phyloP scores from a whole-genome alignment of 2,797 vertebrate genomes.

The Pangasius djambal region DNA sequence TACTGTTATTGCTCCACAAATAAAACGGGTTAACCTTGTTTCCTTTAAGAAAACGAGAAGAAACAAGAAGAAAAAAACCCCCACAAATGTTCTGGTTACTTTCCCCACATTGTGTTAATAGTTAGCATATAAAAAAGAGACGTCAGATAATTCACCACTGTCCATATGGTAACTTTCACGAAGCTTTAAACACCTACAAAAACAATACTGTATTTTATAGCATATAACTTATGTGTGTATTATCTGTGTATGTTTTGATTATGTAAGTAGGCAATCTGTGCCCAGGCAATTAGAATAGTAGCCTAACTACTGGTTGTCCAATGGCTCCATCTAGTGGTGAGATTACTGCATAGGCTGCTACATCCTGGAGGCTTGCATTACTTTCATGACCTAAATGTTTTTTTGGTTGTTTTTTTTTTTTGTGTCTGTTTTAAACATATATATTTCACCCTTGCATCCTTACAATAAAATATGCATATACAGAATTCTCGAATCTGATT shows the following conservation, averaged over 20 bases:
- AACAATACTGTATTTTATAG: neutral
- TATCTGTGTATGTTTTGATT: neutral
- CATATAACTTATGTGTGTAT: neutral
- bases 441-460: neutral
- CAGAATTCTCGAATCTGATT: neutral
- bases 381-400: neutral
- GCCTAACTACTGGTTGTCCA: neutral
- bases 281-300: neutral
- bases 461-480: neutral
- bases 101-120: neutral
- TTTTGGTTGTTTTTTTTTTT: no score
- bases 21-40: neutral
- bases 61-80: neutral
- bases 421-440: neutral
- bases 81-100: neutral
- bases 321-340: slow-evolving; percentile 22
- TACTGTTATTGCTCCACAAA: neutral
- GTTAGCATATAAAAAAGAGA: neutral
- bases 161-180: neutral
- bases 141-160: neutral
- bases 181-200: neutral
- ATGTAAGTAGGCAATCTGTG: neutral
- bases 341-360: neutral
- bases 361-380: neutral
- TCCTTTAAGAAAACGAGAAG: neutral